Percentiles rank a stretch among this genome's conserved stretches.
Evolutionary conservation across 2,888 invertebrate species (phyloP).

Genomic region (Mesorhabditis belari): DNA sequence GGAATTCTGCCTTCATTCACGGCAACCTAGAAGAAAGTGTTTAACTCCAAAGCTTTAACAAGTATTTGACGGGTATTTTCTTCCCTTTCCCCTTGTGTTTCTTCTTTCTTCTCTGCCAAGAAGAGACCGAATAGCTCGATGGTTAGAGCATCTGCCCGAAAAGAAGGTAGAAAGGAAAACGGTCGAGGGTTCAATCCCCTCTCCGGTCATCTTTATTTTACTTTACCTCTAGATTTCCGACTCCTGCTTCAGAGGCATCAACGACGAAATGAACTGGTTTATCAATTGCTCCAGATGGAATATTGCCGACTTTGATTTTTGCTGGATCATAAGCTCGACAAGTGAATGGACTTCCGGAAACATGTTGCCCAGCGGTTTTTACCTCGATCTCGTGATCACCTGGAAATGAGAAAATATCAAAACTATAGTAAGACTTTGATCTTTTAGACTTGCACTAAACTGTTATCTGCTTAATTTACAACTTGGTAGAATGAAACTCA

Average conservation of each 20-base stretch:
- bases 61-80: no score
- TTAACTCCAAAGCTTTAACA: no score
- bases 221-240: conserved; percentile 87
- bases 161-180: no score
- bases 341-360: conserved; percentile 88
- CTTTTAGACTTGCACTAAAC: background rate
- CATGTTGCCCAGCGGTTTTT: conserved; percentile 51
- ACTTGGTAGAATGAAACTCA: background rate
- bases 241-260: conserved; percentile 94
- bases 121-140: no score
- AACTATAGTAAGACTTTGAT: conserved; percentile 1
- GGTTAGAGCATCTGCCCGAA: no score
- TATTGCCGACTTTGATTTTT: conserved; percentile 67
- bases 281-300: conserved; percentile 76
- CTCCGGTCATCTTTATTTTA: no score
- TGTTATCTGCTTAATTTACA: background rate
- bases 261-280: conserved; percentile 79
- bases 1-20: conserved; percentile 95
- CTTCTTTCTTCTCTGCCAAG: no score
- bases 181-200: no score
- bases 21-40: conserved; percentile 64
- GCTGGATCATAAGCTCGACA: conserved; percentile 83
- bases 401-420: conserved; percentile 58
- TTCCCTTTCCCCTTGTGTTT: background rate
- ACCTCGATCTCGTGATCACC: conserved; percentile 64